Evolutionary conservation across 2,797 vertebrate genomes (phyloP), one percentile per base, ranked within the genome.

Genomic region (Liasis olivaceus): DNA sequence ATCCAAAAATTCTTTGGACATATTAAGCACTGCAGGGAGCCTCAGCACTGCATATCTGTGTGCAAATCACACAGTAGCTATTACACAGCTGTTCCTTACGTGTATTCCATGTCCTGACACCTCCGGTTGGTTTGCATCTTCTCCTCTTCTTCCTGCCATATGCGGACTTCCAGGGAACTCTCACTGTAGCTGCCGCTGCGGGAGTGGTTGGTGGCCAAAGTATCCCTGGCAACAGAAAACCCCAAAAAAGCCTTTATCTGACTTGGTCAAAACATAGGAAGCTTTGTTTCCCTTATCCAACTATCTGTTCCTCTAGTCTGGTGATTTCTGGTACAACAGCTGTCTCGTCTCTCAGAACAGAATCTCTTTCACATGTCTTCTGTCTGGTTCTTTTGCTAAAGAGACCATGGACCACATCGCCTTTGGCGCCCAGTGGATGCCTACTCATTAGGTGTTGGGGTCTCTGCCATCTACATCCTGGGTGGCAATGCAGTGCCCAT

Each of bases 91-190:
- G 47, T 84, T 72, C 85, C 97, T 97, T 97, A 98, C 98, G 98
- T 98, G 97, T 97, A 98, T 93, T 98, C 98, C 98, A 98, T 98
- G 96, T 99, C 98, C 95, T 98, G 98, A 96, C 98, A 98, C 69
- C 97, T 97, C 58, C 97, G 97, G 94, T 97, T 97, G 93, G 98
- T 98, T 93, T 98, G 98, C 59, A 97, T 94, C 12, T 98, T 98
- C 96, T 98, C 98, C 90, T 98, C 98, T 81, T 98, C 98, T 63
- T 98, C 98, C 91, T 98, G 98, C 98, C 98, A 98, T 96, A 97
- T 95, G 85, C 97, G 98, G 56, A 97, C 95, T 94, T 98, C 98
- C 96, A 98, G 96, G 0, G 97, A 95, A 7, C 95, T 97, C 91
- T 98, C 98, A 0, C 98, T 96, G 0, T 98, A 98, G 97, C 98